Base-by-base conservation (phyloP, 2,797 vertebrate species). In the Semaprochilodus insignis region DNA sequence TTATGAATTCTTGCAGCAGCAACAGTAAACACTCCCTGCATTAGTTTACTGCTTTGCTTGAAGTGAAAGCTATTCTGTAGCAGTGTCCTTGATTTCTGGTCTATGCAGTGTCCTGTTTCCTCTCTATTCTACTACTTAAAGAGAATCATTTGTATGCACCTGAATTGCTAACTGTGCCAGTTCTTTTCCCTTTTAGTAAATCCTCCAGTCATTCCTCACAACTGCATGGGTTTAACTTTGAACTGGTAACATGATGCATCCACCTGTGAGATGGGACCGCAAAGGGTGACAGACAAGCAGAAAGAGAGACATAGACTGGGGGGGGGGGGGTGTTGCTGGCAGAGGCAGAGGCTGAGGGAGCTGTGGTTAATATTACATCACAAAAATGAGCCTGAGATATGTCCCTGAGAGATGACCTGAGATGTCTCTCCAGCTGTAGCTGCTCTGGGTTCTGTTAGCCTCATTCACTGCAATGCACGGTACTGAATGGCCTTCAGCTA, bases 351-450 rank as follows among this genome's bases (percentile, higher is more conserved):
- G 79, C 77, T 57, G 67, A 44, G 19, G 31, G 69, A 59, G 80
- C 82, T 36, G 78, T 66, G 85, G 80, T 91, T 83, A 88, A 89
- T 88, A 83, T 85, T 88, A 82, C 81, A 86, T 88, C 74, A 87
- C 55, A 85, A 80, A 83, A 78, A 78, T 17, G 17, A 84, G 81
- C 81, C 71, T 52, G 66, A 36, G 65, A 67, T 19, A 55, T 57
- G 52, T 57, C 44, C 44, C 60, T 67, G 77, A 52, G 57, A 74
- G 74, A 80, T 81, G 83, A 76, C 84, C 86, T 75, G 77, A 75
- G 74, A 51, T 74, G 34, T 54, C 48, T 72, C 67, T 73, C 75
- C 74, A 75, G 73, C 27, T 72, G 57, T 73, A 83, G 31, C 65
- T 67, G 60, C 31, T 51, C 67, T 69, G 27, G 65, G 76, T 74